Evolutionary conservation across 1,140 invertebrate genomes (phyloP).

Genomic region (Ceratina calcarata): DNA sequence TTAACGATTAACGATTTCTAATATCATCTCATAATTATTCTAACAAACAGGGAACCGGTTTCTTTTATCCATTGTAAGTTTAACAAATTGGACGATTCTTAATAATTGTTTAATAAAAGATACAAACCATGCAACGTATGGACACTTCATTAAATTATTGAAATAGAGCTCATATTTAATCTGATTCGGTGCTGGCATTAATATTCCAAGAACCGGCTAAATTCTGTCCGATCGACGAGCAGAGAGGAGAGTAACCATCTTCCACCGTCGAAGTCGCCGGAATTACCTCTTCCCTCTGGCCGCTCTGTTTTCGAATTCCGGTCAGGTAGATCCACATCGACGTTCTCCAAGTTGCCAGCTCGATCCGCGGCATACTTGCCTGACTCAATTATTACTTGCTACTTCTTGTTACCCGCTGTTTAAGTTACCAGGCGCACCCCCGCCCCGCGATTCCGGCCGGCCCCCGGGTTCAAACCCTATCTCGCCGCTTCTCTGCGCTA

Average conservation of each 20-base stretch:
- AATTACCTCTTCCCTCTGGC: not conserved
- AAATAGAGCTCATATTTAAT: not conserved
- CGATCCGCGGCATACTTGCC: slow-evolving; percentile 61
- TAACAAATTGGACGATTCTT: no score
- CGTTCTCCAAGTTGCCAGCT: slow-evolving; percentile 47
- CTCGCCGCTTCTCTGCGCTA: slow-evolving; percentile 12
- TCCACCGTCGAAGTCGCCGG: slow-evolving; percentile 51
- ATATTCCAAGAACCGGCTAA: slow-evolving; percentile 58
- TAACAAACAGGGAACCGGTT: no score
- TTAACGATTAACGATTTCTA: no score
- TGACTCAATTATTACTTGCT: slow-evolving; percentile 74
- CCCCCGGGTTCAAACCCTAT: not conserved
- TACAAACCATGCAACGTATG: no score
- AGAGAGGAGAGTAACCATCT: slow-evolving; percentile 43
- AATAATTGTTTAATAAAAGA: no score
- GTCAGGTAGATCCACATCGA: slow-evolving; percentile 59
- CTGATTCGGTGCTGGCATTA: slow-evolving; percentile 35
- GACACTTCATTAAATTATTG: no score
- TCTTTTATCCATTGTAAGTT: no score
- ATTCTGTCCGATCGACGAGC: slow-evolving; percentile 55
- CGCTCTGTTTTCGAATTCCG: slow-evolving; percentile 70
- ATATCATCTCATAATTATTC: no score
- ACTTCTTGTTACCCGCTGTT: slow-evolving; percentile 71
- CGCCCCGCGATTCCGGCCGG: slow-evolving; percentile 35
- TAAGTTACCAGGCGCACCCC: slow-evolving; percentile 62